phyloP scores from a whole-genome alignment of 2,888 invertebrate genomes.

The Calameuta pallipes region DNA sequence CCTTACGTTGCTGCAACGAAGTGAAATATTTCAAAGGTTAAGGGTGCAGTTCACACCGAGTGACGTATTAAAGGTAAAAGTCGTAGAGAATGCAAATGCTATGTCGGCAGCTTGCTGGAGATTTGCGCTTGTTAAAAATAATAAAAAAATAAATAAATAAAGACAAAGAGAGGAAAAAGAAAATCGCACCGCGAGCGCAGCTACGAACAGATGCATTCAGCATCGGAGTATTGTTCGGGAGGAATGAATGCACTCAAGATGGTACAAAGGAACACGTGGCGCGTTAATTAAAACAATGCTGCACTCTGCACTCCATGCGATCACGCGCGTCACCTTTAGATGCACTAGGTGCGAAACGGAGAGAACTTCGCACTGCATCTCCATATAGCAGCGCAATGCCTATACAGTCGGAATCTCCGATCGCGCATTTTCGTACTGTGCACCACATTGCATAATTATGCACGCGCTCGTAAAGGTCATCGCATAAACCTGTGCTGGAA shows the following conservation, averaged over 20 bases:
- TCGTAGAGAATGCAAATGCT: neutral
- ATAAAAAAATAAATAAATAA: neutral
- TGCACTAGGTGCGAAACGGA: neutral
- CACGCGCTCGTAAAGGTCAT: neutral
- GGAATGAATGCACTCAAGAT: conserved; percentile 31
- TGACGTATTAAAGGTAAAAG: neutral
- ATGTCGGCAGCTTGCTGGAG: neutral
- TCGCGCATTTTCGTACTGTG: neutral
- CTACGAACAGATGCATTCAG: conserved; percentile 46
- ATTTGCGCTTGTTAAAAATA: neutral
- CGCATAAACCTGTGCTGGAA: neutral
- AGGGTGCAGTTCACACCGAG: no score
- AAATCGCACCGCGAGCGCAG: neutral
- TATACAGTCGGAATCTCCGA: neutral
- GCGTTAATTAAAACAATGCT: conserved; percentile 60
- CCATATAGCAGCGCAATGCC: neutral
- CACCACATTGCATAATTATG: neutral
- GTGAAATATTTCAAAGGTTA: neutral
- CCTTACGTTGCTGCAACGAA: neutral
- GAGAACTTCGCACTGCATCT: neutral
- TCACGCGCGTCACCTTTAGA: neutral
- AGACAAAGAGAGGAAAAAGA: neutral
- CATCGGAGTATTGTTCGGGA: conserved; percentile 47
- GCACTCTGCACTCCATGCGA: conserved; percentile 14
- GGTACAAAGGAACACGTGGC: conserved; percentile 45